phyloP scores from a whole-genome alignment of 2,888 invertebrate genomes.

The Endomychus coccineus region DNA sequence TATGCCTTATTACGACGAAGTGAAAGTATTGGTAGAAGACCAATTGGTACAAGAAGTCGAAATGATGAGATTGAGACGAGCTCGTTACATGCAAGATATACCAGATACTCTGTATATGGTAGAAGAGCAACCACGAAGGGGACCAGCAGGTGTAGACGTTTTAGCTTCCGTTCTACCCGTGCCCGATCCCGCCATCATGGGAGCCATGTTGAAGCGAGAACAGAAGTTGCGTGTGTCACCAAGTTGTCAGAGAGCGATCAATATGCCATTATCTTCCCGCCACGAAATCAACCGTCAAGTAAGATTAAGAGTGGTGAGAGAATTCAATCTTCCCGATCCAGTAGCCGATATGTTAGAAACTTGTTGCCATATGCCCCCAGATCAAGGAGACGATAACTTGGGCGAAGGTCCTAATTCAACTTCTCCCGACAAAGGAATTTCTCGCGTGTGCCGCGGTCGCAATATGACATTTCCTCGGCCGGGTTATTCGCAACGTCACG shows the following conservation, averaged over 20 bases:
- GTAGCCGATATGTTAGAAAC: conserved; percentile 70
- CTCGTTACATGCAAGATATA: conserved; percentile 71
- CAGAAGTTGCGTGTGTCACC: conserved; percentile 74
- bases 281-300: conserved; percentile 71
- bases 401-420: conserved; percentile 5
- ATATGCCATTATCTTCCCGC: conserved; percentile 66
- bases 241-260: conserved; percentile 70
- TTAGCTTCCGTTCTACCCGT: conserved; percentile 62
- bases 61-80: conserved; percentile 36
- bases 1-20: conserved; percentile 91
- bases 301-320: conserved; percentile 83
- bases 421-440: conserved; percentile 9
- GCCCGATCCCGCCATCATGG: conserved; percentile 68
- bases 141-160: conserved; percentile 55
- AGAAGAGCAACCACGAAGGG: conserved; percentile 43
- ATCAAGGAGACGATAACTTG: conserved; percentile 9
- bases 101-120: conserved; percentile 93
- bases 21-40: conserved; percentile 82
- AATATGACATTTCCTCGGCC: conserved; percentile 58
- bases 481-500: conserved; percentile 47
- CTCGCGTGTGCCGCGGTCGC: conserved; percentile 47
- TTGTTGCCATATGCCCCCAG: conserved; percentile 33
- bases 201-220: conserved; percentile 76
- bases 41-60: conserved; percentile 69
- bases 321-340: conserved; percentile 87